A percentile compares a stretch with the other conserved stretches of the same genome.
Conservation (phyloP, 30 jellyfish, hydroid and myxozoan genomes). For the Sanderia malayensis region DNA sequence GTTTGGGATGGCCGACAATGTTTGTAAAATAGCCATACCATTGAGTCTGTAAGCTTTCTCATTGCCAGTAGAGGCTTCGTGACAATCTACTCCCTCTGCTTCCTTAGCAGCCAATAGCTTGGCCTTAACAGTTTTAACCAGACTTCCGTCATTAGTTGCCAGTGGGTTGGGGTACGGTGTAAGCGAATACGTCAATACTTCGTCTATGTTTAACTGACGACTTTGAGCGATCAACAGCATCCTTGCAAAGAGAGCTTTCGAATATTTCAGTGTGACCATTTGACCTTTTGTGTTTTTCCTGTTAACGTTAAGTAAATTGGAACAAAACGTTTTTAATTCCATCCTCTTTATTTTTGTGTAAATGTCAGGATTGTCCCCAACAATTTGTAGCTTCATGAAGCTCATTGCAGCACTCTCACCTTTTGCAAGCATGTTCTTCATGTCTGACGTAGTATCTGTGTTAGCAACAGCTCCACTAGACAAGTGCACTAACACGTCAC, state of each 20-base stretch:
- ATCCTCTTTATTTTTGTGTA: not conserved
- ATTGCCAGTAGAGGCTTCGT: not conserved
- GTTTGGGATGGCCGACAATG: not conserved
- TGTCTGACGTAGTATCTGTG: conserved; percentile 10
- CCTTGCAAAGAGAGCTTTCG: not conserved
- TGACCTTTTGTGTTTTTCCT: not conserved
- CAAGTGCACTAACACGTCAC: conserved; percentile 17
- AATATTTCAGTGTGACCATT: not conserved
- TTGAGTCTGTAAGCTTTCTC: not conserved
- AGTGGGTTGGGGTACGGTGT: not conserved
- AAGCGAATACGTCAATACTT: not conserved
- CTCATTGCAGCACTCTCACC: conserved; percentile 31
- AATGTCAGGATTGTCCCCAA: conserved; percentile 27
- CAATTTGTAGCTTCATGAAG: conserved; percentile 15
- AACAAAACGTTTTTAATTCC: not conserved
- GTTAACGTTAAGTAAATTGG: not conserved
- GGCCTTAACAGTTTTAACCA: conserved; percentile 4
- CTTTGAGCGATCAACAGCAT: not conserved
- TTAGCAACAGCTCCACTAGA: conserved; percentile 38
- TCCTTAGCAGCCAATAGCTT: not conserved
- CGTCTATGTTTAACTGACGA: not conserved
- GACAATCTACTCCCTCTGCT: not conserved
- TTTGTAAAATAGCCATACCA: conserved; percentile 14
- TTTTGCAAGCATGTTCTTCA: conserved; percentile 25
- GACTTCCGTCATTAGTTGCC: conserved; percentile 2